These are phyloP conservation scores for Beris chalybata DNA, from an alignment of 2,888 invertebrate species.

Conservation along the genomic window DNA sequence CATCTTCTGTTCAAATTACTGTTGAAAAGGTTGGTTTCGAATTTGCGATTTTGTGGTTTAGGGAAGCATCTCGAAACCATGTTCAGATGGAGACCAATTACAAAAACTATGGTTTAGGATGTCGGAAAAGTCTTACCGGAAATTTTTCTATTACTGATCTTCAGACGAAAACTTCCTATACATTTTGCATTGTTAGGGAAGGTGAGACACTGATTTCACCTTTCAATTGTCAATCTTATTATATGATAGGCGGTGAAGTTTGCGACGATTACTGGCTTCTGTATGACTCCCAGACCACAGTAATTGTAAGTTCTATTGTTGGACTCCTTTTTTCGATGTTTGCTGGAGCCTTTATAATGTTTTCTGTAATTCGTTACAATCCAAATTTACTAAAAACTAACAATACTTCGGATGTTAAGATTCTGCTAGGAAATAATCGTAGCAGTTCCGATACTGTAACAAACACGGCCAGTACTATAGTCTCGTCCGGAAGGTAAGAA, in stretches of 20 bases:
- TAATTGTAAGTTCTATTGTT: conserved; percentile 47
- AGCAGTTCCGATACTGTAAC: conserved; percentile 5
- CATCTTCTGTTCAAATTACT: background rate
- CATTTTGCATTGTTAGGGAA: conserved; percentile 47
- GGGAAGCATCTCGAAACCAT: background rate
- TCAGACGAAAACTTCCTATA: conserved; percentile 46
- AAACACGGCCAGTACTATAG: conserved; percentile 2
- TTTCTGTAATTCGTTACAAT: conserved; percentile 47
- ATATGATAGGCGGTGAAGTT: conserved; percentile 42
- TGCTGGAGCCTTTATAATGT: conserved; percentile 46
- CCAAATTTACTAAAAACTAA: conserved; percentile 50
- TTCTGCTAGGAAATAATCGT: background rate
- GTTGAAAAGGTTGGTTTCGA: background rate
- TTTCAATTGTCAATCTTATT: conserved; percentile 51
- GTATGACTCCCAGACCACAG: conserved; percentile 46
- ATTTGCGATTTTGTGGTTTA: conserved; percentile 5
- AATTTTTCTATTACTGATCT: conserved; percentile 35
- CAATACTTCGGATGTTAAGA: conserved; percentile 31
- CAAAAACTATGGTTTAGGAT: background rate
- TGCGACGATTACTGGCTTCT: conserved; percentile 48
- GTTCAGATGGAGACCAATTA: background rate
- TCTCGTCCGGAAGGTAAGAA: conserved; percentile 2
- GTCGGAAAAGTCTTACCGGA: background rate
- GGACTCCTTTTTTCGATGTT: conserved; percentile 46
- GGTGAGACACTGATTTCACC: conserved; percentile 45